Conservation (phyloP, 1,140 invertebrate genomes). For the Stegodyphus dumicola region DNA sequence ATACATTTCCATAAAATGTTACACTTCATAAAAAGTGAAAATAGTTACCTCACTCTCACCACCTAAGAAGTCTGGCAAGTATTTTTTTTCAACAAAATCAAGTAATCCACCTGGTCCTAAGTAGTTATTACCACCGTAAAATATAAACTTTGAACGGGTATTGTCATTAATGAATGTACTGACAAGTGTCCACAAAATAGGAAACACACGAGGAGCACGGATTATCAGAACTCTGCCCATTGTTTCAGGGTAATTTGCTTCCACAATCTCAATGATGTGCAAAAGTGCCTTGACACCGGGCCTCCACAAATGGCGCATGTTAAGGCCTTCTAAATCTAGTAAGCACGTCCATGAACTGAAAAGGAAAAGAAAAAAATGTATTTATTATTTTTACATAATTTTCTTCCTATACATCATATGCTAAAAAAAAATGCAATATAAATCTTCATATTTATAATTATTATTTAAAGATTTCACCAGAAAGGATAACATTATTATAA, state of each 20-base stretch:
- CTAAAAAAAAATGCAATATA: no score
- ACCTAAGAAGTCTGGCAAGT: constrained; percentile 92
- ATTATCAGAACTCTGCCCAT: constrained; percentile 90
- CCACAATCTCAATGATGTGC: constrained; percentile 94
- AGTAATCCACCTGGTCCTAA: constrained; percentile 80
- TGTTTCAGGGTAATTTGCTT: constrained; percentile 96
- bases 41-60: constrained; percentile 83
- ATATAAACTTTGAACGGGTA: constrained; percentile 93
- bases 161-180: constrained; percentile 98
- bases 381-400: no score
- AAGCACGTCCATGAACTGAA: constrained; percentile 86
- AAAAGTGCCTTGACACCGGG: constrained; percentile 90
- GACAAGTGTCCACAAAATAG: constrained; percentile 96
- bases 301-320: constrained; percentile 95
- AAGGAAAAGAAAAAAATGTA: constrained; percentile 5
- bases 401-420: no score
- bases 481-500: no score
- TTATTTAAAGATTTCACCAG: no score
- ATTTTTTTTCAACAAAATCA: constrained; percentile 87
- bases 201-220: constrained; percentile 90
- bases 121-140: constrained; percentile 90
- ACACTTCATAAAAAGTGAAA: no score
- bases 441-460: no score
- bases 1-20: no score
- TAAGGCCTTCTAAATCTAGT: constrained; percentile 92